Conservation (phyloP, 1,140 invertebrate species). For the Cecropterus lyciades region DNA sequence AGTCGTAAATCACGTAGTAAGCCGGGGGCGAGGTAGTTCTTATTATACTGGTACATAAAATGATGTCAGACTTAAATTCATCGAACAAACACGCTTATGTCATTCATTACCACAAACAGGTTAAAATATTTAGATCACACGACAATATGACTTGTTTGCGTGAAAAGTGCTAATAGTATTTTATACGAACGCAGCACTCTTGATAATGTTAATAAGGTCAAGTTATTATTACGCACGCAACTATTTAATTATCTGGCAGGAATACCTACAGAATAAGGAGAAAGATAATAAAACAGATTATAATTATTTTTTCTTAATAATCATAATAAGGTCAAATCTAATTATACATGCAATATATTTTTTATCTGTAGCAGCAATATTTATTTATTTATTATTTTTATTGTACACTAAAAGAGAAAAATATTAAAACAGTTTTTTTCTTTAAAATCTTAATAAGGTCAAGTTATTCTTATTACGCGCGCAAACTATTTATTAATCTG, state of each 20-base stretch:
- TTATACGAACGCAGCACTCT: neutral
- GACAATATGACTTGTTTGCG: neutral
- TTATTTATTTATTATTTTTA: too few relatives aligned
- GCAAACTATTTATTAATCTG: too few relatives aligned
- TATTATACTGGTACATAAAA: slow-evolving; percentile 54
- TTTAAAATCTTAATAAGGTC: too few relatives aligned
- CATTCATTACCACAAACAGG: slow-evolving; percentile 42
- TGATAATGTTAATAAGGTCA: slow-evolving; percentile 11
- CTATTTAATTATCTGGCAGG: too few relatives aligned
- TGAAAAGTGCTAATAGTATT: slow-evolving; percentile 6
- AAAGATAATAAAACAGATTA: too few relatives aligned
- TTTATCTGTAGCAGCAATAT: too few relatives aligned
- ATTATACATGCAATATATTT: too few relatives aligned
- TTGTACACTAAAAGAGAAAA: too few relatives aligned
- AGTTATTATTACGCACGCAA: neutral
- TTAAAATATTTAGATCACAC: slow-evolving; percentile 32
- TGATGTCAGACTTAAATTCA: slow-evolving; percentile 63
- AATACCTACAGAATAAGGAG: neutral
- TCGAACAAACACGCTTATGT: slow-evolving; percentile 63
- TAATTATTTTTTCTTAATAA: too few relatives aligned
- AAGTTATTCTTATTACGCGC: too few relatives aligned
- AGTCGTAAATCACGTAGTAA: slow-evolving; percentile 41
- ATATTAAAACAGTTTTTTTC: too few relatives aligned
- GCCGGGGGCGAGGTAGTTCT: slow-evolving; percentile 43
- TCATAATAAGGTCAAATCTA: too few relatives aligned